A percentile compares a stretch with the other conserved stretches of the same genome.
phyloP scores from a whole-genome alignment of 2,113 vertebrate species.

The Epinephelus cyanopodus region DNA sequence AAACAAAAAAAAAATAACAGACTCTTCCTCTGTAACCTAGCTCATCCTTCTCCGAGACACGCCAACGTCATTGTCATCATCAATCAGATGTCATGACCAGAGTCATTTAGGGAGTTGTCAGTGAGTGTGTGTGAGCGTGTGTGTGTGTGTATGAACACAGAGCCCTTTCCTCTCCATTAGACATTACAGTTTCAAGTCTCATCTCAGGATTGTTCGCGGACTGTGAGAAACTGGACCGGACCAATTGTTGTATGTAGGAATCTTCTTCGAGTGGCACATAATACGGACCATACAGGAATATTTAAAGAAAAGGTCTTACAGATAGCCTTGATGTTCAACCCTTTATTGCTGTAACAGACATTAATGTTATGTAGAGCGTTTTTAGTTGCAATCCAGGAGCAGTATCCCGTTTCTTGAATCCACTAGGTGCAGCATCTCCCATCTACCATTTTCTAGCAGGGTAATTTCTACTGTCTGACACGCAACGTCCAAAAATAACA shows the following conservation, averaged over 20 bases:
- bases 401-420: constrained; percentile 74
- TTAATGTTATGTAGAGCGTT: constrained; percentile 44
- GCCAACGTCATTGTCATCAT: constrained; percentile 49
- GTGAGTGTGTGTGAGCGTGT: constrained; percentile 41
- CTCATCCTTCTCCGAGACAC: constrained; percentile 55
- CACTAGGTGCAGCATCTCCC: constrained; percentile 20
- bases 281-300: constrained; percentile 65
- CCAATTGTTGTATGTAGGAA: constrained; percentile 67
- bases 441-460: constrained; percentile 62
- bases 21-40: constrained; percentile 40
- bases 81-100: constrained; percentile 59
- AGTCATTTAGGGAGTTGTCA: constrained; percentile 43
- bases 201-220: constrained; percentile 82
- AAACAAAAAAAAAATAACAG: constrained; percentile 8
- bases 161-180: constrained; percentile 52
- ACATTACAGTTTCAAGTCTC: constrained; percentile 75
- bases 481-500: constrained; percentile 4
- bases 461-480: constrained; percentile 16
- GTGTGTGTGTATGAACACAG: constrained; percentile 35
- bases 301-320: constrained; percentile 44
- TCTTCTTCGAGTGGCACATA: constrained; percentile 65
- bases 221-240: constrained; percentile 72
- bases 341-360: constrained; percentile 60
- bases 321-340: constrained; percentile 68
- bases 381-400: constrained; percentile 72